phyloP scores from a whole-genome alignment of 2,113 vertebrate species.

The Pantherophis guttatus region DNA sequence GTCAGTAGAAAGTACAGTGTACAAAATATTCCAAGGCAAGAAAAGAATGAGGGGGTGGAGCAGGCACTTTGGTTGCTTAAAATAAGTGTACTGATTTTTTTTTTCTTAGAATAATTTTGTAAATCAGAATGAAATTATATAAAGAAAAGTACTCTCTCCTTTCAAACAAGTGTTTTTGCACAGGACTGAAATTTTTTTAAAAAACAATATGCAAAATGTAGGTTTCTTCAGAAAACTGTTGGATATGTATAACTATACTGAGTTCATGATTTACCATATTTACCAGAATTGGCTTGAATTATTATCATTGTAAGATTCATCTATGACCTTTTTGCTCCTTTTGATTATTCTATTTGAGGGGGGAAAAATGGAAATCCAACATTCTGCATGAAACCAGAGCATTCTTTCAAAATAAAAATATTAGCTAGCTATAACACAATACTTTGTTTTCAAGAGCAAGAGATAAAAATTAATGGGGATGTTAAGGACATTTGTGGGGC shows the following conservation, averaged over 20 bases:
- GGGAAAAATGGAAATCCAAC: not conserved
- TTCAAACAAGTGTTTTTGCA: not conserved
- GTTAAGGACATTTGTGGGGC: not conserved
- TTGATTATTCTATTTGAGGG: not conserved
- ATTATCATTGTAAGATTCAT: not conserved
- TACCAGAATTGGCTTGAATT: not conserved
- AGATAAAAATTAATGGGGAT: not conserved
- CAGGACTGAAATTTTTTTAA: not conserved
- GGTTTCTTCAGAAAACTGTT: not conserved
- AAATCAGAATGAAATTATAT: not conserved
- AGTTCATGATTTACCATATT: not conserved
- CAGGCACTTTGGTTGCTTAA: not conserved
- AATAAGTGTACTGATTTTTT: not conserved
- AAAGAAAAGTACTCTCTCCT: not conserved
- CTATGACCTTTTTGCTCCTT: not conserved
- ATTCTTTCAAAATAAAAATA: not conserved
- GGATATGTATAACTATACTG: not conserved
- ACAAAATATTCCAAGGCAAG: not conserved
- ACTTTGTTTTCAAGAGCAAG: not conserved
- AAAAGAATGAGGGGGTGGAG: not conserved
- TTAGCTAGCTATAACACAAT: not conserved
- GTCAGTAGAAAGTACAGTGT: not conserved
- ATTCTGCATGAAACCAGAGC: not conserved
- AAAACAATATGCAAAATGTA: not conserved
- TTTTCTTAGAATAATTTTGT: not conserved